Evolutionary conservation across 2,888 invertebrate genomes (phyloP).

Genomic region (Hirtodrosophila histrioides): DNA sequence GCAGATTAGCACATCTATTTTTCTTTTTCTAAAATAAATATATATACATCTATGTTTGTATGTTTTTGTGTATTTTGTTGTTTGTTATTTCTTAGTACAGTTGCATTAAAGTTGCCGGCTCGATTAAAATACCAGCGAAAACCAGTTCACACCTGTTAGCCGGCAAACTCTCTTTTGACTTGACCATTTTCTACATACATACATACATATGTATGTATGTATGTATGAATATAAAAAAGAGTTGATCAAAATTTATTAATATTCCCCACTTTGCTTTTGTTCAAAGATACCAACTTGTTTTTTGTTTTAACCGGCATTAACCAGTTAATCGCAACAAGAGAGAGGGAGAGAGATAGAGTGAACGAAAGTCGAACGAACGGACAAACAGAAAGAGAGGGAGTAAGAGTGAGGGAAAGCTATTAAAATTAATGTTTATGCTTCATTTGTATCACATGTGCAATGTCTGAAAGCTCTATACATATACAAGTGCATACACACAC

Average conservation of each 20-base stretch:
- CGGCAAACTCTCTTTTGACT: conserved; percentile 23
- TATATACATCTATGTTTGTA: not conserved
- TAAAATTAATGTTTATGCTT: conserved; percentile 52
- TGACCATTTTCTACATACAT: not conserved
- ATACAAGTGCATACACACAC: not conserved
- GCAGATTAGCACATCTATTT: not conserved
- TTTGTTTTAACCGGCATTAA: conserved; percentile 3
- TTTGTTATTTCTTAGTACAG: not conserved
- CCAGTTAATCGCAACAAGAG: conserved; percentile 19
- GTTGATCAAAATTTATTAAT: conserved; percentile 2
- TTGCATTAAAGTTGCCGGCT: conserved; percentile 3
- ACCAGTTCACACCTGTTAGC: conserved; percentile 31
- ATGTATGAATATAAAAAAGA: not conserved
- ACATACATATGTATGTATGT: no score
- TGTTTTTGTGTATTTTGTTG: conserved; percentile 7
- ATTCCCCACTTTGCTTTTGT: no score
- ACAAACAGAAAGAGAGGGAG: not conserved
- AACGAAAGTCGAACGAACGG: not conserved
- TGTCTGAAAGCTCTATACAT: conserved; percentile 2
- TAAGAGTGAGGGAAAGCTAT: conserved; percentile 23
- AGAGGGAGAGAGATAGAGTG: not conserved
- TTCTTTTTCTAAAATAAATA: no score
- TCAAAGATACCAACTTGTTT: not conserved
- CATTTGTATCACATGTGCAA: conserved; percentile 50
- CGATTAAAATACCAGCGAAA: conserved; percentile 5